Base-by-base conservation (phyloP, 2,888 invertebrate species). In the Bombyx huttoni region DNA sequence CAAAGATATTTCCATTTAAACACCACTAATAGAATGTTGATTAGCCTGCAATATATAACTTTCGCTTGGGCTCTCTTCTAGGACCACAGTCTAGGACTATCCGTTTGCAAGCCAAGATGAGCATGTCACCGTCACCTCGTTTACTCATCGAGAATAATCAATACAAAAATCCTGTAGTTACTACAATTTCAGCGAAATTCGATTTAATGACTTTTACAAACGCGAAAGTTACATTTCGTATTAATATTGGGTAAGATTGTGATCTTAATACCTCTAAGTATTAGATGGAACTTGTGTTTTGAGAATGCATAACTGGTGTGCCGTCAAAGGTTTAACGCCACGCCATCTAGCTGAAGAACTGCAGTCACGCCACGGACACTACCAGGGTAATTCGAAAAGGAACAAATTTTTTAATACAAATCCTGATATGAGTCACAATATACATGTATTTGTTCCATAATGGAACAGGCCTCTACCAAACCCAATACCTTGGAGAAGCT, bases 301-400 rank as follows among this genome's bases (percentile, higher is more conserved):
- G 55, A 52, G 57, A 68, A 62, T 66, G 70, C 68, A 74, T 65
- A 65, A 66, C 61, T 70, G 65, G 66, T 40, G 63, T 59, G 57
- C 73, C 78, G 78, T 78, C 75, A 75, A 75, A 70, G 72, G 70
- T 72, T 70, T 73, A 73, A 59, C 58, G 67, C 68, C 78, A 77
- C 76, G 78, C 73, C 75, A 77, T 68, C 75, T 74, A 68, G 5
- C 57, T 55, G 64, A 60, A 56, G 49, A 58, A 34, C 12, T 13
- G 33, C 1, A 54, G 64, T 64, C 76, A 78, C 75, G 74, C 71
- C 51, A 74, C 52, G 12, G 50, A 66, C 66, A 49, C 65, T 77
- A 77, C 73, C 56, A 70, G 7, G 33, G 34, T 45, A 51, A 13
- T 2, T 46, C 0, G 24, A 40, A 13, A 40, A 47, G 52, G 13